A percentile compares a stretch with the other conserved stretches of the same genome.
These are phyloP conservation scores for Cataglyphis rosenhaueri DNA, from an alignment of 2,888 invertebrate species.

Conservation along the genomic window DNA sequence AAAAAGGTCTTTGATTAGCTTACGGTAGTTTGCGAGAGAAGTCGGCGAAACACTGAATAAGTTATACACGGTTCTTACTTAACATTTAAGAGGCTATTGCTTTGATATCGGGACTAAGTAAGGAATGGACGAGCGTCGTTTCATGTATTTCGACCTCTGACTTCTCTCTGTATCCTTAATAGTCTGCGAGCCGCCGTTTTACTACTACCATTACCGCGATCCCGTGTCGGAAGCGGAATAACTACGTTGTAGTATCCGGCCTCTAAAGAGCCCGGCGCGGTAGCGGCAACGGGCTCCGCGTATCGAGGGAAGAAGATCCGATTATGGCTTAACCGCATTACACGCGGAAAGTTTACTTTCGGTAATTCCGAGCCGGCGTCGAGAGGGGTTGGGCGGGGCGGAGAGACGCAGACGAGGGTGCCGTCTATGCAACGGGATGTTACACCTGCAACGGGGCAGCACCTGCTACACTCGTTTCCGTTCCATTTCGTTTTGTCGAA, in stretches of 20 bases:
- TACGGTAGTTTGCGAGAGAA: neutral
- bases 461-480: slow-evolving; percentile 65
- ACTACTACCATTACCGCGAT: slow-evolving; percentile 30
- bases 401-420: neutral
- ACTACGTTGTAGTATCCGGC: slow-evolving; percentile 52
- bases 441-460: slow-evolving; percentile 67
- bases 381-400: neutral
- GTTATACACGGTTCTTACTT: slow-evolving; percentile 32
- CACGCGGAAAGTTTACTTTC: slow-evolving; percentile 75
- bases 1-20: slow-evolving; percentile 6
- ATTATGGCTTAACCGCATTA: slow-evolving; percentile 77
- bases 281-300: slow-evolving; percentile 58
- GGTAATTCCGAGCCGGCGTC: slow-evolving; percentile 67
- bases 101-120: slow-evolving; percentile 39
- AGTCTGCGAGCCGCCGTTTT: slow-evolving; percentile 23
- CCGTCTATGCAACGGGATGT: slow-evolving; percentile 40
- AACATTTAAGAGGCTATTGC: slow-evolving; percentile 32
- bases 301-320: slow-evolving; percentile 72
- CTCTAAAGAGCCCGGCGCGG: slow-evolving; percentile 57
- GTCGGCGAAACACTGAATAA: slow-evolving; percentile 21
- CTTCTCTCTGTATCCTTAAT: slow-evolving; percentile 44
- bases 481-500: slow-evolving; percentile 40
- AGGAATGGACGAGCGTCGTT: neutral
- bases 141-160: slow-evolving; percentile 28
- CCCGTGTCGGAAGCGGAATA: slow-evolving; percentile 48